A percentile compares a stretch with the other conserved stretches of the same genome.
These are phyloP conservation scores for Phalacrocorax brasilianus DNA, from an alignment of 2,113 vertebrate species.

Conservation along the genomic window DNA sequence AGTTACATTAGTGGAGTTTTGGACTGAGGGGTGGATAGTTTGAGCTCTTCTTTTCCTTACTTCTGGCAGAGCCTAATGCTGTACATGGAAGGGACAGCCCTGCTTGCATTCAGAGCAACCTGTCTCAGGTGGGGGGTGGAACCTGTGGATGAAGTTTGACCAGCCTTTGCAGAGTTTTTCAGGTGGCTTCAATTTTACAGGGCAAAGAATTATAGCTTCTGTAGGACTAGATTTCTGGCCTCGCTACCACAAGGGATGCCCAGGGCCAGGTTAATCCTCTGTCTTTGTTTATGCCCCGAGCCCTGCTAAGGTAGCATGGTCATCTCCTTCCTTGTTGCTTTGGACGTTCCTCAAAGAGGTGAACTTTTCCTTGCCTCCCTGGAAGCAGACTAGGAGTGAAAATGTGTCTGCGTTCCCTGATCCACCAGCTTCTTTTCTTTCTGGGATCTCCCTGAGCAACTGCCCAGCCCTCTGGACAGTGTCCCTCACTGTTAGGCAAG, in stretches of 20 bases:
- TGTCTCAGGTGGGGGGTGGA: neutral
- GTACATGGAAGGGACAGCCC: neutral
- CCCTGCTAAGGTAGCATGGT: neutral
- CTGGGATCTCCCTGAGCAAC: constrained; percentile 10
- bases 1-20: neutral
- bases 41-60: neutral
- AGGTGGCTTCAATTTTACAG: neutral
- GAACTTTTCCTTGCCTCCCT: neutral
- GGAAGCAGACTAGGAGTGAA: neutral
- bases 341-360: neutral
- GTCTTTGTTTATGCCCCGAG: neutral
- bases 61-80: neutral
- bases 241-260: neutral
- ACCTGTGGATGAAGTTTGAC: neutral
- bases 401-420: neutral
- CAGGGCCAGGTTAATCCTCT: neutral
- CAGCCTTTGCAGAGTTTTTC: neutral
- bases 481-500: neutral
- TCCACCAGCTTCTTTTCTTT: neutral
- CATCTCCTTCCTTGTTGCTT: neutral
- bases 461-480: neutral
- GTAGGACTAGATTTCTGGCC: neutral
- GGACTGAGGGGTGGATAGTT: neutral
- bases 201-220: neutral
- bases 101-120: neutral